Evolutionary conservation across 64 coral and sea anemone species (phyloP).

Genomic region (Montipora sp.): DNA sequence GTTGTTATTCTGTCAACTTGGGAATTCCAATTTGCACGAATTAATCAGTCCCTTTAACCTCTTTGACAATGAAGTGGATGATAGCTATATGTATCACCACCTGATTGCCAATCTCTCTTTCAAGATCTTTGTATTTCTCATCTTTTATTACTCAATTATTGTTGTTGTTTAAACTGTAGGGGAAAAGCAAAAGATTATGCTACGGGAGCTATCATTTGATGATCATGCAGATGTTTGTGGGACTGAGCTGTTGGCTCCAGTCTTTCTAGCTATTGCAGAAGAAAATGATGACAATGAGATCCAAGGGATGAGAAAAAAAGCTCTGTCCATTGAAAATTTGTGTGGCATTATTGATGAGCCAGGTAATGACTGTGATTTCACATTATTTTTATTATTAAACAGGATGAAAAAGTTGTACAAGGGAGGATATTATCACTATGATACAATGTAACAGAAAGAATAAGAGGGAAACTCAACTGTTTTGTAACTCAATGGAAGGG

Average conservation of each 20-base stretch:
- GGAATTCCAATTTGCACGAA: too few species aligned
- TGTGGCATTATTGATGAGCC: constrained; percentile 74
- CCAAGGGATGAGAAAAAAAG: constrained; percentile 78
- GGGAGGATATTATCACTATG: too few species aligned
- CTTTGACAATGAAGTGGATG: too few species aligned
- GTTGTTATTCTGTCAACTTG: too few species aligned
- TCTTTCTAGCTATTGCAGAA: constrained; percentile 91
- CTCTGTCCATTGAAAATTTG: constrained; percentile 87
- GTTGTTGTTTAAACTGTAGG: neutral
- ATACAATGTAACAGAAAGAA: too few species aligned
- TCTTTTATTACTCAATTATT: neutral
- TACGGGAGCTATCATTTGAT: constrained; percentile 88
- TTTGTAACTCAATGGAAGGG: too few species aligned
- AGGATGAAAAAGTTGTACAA: too few species aligned
- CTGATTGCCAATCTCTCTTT: too few species aligned
- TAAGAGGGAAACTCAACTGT: too few species aligned
- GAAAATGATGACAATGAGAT: constrained; percentile 88
- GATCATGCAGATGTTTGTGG: constrained; percentile 79
- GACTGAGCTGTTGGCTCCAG: constrained; percentile 84
- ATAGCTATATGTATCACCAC: too few species aligned
- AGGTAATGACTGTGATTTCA: constrained; percentile 2
- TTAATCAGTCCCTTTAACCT: too few species aligned
- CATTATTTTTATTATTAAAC: too few species aligned
- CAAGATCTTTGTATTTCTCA: neutral
- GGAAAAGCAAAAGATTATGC: constrained; percentile 62